A percentile compares a stretch with the other conserved stretches of the same genome.
Conservation (phyloP, 2,888 invertebrate species). For the Pomacea canaliculata region DNA sequence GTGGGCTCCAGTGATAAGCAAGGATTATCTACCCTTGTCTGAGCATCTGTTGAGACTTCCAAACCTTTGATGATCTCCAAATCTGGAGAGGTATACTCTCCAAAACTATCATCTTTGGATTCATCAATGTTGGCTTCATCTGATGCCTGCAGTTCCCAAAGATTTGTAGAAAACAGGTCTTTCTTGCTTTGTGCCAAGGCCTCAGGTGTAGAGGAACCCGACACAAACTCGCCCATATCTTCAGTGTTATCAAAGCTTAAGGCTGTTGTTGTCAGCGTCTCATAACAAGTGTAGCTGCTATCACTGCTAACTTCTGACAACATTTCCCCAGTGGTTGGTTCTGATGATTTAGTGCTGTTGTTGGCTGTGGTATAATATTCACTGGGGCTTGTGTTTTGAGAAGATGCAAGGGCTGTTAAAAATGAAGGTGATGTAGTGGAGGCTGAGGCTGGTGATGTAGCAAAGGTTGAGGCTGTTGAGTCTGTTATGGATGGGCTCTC, state of each 20-base stretch:
- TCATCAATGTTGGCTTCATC: neutral
- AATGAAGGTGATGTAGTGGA: slow-evolving; percentile 10
- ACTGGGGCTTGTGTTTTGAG: slow-evolving; percentile 5
- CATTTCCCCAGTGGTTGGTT: neutral
- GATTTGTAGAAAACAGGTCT: neutral
- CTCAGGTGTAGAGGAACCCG: too few relatives aligned
- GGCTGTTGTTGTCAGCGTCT: slow-evolving; percentile 8
- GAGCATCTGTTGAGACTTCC: too few relatives aligned
- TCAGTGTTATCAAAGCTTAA: too few relatives aligned
- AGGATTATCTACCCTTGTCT: neutral
- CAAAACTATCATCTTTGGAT: slow-evolving; percentile 16
- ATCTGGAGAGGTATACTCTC: slow-evolving; percentile 1
- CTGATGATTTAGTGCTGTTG: slow-evolving; percentile 4
- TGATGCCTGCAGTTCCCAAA: neutral
- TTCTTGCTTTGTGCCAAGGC: too few relatives aligned
- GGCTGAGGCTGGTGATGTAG: slow-evolving; percentile 4
- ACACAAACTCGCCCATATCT: too few relatives aligned
- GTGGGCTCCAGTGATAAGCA: neutral
- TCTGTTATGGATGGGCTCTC: slow-evolving; percentile 8
- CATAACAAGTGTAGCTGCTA: neutral
- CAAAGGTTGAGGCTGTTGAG: slow-evolving; percentile 2
- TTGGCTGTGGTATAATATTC: slow-evolving; percentile 20
- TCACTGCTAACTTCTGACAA: neutral
- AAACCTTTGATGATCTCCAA: too few relatives aligned
- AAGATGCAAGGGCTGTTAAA: slow-evolving; percentile 12